Percentiles rank a stretch among this genome's conserved stretches.
Evolutionary conservation across 2,113 vertebrate genomes (phyloP).

Genomic region (Rhinopomastus cyanomelas): DNA sequence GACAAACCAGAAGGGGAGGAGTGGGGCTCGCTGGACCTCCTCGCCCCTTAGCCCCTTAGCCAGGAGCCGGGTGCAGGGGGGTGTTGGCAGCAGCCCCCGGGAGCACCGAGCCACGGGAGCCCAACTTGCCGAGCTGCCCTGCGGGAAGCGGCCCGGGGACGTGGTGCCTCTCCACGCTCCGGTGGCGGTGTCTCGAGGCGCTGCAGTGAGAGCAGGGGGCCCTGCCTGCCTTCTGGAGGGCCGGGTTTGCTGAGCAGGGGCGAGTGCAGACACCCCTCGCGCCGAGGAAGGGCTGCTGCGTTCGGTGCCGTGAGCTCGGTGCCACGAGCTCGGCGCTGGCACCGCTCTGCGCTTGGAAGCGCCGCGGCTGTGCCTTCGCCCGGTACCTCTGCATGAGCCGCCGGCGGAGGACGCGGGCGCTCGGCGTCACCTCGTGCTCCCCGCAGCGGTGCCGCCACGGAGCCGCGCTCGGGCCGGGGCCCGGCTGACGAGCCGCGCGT

Average conservation of each 20-base stretch:
- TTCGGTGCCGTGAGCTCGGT: too few relatives aligned
- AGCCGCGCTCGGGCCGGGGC: too few relatives aligned
- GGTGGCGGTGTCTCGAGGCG: not conserved
- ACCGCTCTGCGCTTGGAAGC: not conserved
- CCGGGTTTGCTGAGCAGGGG: too few relatives aligned
- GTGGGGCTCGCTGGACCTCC: not conserved
- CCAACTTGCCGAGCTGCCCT: not conserved
- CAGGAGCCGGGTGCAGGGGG: not conserved
- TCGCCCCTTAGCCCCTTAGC: too few relatives aligned
- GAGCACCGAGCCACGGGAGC: not conserved
- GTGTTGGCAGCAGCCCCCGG: not conserved
- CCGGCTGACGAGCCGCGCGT: too few relatives aligned
- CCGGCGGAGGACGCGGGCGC: not conserved
- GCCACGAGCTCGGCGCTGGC: not conserved
- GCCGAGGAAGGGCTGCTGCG: not conserved
- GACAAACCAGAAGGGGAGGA: not conserved
- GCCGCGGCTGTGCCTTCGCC: too few relatives aligned
- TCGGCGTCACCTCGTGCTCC: constrained; percentile 31
- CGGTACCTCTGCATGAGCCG: constrained; percentile 4
- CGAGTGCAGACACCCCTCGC: not conserved
- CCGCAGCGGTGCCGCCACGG: too few relatives aligned
- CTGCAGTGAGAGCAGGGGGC: not conserved
- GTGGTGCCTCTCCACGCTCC: not conserved
- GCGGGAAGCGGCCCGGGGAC: not conserved
- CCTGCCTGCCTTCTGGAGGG: too few relatives aligned